Evolutionary conservation across 2,797 vertebrate genomes (phyloP).

Genomic region (Protonibea diacanthus): DNA sequence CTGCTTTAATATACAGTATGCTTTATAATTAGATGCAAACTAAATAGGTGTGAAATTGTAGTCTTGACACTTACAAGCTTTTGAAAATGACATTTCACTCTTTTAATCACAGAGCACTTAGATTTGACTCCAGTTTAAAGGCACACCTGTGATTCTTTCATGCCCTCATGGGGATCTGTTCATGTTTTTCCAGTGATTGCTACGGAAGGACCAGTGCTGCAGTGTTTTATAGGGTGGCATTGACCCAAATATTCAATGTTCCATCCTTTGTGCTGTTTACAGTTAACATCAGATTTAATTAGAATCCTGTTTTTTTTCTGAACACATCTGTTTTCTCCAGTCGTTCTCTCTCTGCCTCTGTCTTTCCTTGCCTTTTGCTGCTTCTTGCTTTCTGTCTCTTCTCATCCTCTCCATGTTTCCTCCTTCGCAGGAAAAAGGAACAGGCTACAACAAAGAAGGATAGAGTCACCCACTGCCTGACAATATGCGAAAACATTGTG

Average conservation of each 20-base stretch:
- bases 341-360: neutral
- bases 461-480: constrained; percentile 96
- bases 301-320: neutral
- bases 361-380: neutral
- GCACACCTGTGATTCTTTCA: neutral
- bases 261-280: neutral
- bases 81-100: neutral
- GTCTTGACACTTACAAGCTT: neutral
- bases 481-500: constrained; percentile 98
- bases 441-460: constrained; percentile 97
- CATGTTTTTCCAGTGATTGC: neutral
- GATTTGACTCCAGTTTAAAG: constrained; percentile 4
- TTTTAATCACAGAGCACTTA: neutral
- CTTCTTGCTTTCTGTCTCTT: neutral
- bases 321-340: neutral
- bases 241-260: constrained; percentile 1
- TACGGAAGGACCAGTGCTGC: neutral
- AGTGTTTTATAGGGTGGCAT: neutral
- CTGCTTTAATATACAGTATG: neutral
- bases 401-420: constrained; percentile 9
- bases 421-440: constrained; percentile 93
- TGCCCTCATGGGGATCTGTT: neutral
- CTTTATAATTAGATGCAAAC: neutral
- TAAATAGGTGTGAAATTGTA: neutral
- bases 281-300: constrained; percentile 6